phyloP scores from a whole-genome alignment of 2,113 vertebrate genomes.

The Cranoglanis bouderius region DNA sequence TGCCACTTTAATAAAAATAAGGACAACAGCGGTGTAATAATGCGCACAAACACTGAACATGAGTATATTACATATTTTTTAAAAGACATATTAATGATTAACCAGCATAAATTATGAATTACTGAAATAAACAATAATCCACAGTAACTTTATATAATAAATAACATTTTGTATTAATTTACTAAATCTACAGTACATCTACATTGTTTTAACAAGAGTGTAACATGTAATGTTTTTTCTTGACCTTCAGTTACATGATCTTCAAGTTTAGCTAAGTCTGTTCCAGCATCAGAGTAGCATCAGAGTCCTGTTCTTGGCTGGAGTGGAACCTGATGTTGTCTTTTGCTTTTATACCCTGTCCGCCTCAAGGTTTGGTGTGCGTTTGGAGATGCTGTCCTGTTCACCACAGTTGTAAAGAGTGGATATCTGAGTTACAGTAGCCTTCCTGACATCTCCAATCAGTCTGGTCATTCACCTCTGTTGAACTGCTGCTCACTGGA shows the following conservation, averaged over 20 bases:
- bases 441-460: neutral
- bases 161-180: neutral
- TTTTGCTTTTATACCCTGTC: too few species aligned
- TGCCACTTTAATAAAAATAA: neutral
- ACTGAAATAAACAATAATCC: neutral
- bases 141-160: neutral
- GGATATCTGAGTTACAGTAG: neutral
- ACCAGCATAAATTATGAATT: neutral
- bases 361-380: neutral
- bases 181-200: too few species aligned
- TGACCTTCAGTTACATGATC: too few species aligned
- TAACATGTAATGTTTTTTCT: too few species aligned
- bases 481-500: neutral
- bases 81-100: neutral
- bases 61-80: neutral
- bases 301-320: too few species aligned
- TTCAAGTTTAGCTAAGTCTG: too few species aligned
- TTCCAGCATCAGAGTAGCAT: too few species aligned
- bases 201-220: neutral
- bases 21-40: neutral
- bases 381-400: neutral
- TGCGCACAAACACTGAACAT: too few species aligned
- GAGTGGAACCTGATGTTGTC: too few species aligned
- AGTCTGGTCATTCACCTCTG: neutral
- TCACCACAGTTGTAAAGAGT: neutral